Percentiles rank a stretch among this genome's conserved stretches.
Conservation (phyloP, 1,140 invertebrate species). For the Paramacrobiotus metropolitanus region DNA sequence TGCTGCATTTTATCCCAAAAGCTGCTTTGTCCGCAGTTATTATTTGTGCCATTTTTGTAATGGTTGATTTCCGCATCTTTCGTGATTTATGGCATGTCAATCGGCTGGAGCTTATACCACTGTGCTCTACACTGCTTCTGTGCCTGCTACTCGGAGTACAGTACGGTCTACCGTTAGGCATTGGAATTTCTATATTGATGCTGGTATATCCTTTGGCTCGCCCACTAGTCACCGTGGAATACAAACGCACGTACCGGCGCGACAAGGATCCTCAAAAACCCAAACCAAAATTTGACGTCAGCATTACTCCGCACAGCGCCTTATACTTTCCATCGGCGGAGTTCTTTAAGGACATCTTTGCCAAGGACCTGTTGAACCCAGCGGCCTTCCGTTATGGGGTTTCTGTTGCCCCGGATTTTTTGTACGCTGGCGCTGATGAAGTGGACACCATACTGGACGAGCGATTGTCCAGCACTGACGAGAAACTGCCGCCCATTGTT, state of each 20-base stretch:
- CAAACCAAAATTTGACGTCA: constrained; percentile 1
- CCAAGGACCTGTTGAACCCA: background rate
- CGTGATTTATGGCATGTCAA: constrained; percentile 8
- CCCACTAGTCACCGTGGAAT: background rate
- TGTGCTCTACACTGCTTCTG: background rate
- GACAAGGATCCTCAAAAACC: background rate
- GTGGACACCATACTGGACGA: background rate
- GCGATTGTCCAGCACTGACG: background rate
- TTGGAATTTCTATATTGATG: background rate
- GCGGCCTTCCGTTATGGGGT: constrained; percentile 1
- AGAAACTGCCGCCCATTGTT: background rate
- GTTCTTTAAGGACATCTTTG: constrained; percentile 3
- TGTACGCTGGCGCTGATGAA: background rate
- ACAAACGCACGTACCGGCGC: background rate
- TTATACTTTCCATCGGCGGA: constrained; percentile 1
- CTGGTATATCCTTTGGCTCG: background rate
- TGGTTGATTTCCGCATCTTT: constrained; percentile 9
- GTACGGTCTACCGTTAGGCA: background rate
- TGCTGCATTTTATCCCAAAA: constrained; percentile 9
- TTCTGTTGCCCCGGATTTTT: background rate
- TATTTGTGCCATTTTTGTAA: constrained; percentile 9
- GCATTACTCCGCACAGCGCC: background rate
- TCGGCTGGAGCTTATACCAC: background rate
- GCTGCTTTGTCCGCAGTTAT: constrained; percentile 9
- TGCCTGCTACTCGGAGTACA: background rate